Base-by-base conservation (phyloP, 2,888 invertebrate genomes). In the Volucella inanis region DNA sequence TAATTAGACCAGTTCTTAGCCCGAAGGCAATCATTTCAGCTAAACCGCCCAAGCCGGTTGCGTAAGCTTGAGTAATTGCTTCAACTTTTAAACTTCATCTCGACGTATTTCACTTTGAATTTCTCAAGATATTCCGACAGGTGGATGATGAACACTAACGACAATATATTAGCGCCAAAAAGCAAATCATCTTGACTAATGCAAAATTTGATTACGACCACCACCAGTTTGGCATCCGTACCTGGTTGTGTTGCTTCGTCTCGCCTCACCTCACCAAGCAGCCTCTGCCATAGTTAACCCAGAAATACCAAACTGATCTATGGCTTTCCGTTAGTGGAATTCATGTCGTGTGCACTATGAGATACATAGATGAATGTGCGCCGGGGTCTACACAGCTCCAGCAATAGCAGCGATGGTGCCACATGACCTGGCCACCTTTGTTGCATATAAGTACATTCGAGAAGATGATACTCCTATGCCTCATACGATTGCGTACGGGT, bases 161-260 rank as follows among this genome's bases (percentile, higher is more conserved):
- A 85, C 85, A 81, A 85, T 85, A 76, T 85, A 85, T 85, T 85
- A 85, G 76, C 85, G 81, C 85, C 85, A 81, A 85, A 85, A 85
- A 85, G 85, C 85, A 85, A 85, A 85, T 85, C 85, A 85, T 85
- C 85, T 85, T 85, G 81, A 80, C 85, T 85, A 85, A 85, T 85
- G 85, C 85, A 85, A 85, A 85, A 85, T 85, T 85, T 85, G 85
- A 85, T 85, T 80, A 67, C 85, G 85, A 81, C 85, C 85, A 81
- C 85, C 84, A 64, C 57, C 54, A 67, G 81, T 65, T 76, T 55
- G 39, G 39, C 61, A 9, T 47, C 38, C 15, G n/a, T n/a, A 6
- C 49, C 18, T 67, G 43, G 45, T 50, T 39, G 68, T 10, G 9
- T 3, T 15, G 14, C 38, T 52, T 39, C 45, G 6, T 22, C 67